Base-by-base conservation (phyloP, 2,888 invertebrate species). In the Holacanthella duospinosa region DNA sequence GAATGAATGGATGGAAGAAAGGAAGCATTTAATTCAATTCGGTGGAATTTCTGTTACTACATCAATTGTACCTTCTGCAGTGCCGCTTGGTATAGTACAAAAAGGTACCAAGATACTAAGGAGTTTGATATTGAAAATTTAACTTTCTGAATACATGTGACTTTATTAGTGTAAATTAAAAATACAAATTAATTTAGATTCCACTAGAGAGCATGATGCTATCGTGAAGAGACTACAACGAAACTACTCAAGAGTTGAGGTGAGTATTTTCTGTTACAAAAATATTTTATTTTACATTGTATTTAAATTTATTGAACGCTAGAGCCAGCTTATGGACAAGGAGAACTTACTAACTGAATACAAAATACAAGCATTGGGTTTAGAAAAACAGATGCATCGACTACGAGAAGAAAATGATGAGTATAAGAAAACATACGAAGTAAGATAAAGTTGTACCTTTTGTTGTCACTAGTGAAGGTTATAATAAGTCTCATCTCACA, bases 261-360 rank as follows among this genome's bases (percentile, higher is more conserved):
- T 48, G 4, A 48, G 48, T n/a, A 9, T 16, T 21, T 4, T 36
- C 36, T 16, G 6, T 36, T 36, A 9, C 36, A 36, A 9, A 36
- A 36, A 36, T 9, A 16, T 36, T 36, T 36, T 16, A 36, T 36
- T 36, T 9, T 36, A 36, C n/a, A n/a, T n/a, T n/a, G n/a, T 36
- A 36, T 36, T 36, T 9, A 36, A 9, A 36, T 36, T 9, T 36
- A 36, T 36, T 9, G 6, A 36, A 58, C 16, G 59, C 24, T 1
- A 65, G 65, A 61, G 36, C 16, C 43, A 65, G 12, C 25, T 71
- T 3, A 53, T 64, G 21, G 69, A 70, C 43, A 70, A 68, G 27
- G 64, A 68, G 24, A 68, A 67, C 44, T 55, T 66, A 0, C 21
- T 69, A 1, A 60, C 66, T 12, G 67, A 71, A 25, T 64, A 66